Evolutionary conservation across 2,797 vertebrate species (phyloP), one percentile per base, ranked within the genome.

Genomic region (Pseudochromis fuscus): DNA sequence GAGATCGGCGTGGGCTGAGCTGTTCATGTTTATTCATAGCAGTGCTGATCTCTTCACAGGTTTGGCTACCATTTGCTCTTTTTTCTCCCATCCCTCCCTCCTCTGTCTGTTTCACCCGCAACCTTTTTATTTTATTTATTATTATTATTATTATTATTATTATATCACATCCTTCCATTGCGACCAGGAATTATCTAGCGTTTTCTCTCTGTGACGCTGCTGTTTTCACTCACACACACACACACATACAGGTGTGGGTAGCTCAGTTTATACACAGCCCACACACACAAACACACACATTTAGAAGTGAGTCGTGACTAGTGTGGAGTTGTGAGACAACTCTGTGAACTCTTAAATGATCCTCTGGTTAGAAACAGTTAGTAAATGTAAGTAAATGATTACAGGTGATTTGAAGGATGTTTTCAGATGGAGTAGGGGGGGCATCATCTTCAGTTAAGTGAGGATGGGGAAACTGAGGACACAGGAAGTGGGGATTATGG

Each of bases 1-100:
- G 67, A 67, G 49, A 77, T 79, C 35, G 35, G 86, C 82, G 87
- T 90, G 88, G 86, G 90, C 67, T 75, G 84, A 78, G 72, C 60
- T 53, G 65, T 78, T 91, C 88, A 92, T 93, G 88, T 92, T 87
- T 93, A 92, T 91, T 93, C 92, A 92, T 91, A 88, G 86, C 77
- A 13, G 63, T 51, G 81, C 74, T 81, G 87, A 90, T 88, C 86
- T 88, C 77, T 70, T 83, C 79, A 62, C 83, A 85, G 81, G 87
- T 88, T 87, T 76, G 64, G 50, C 70, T 73, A 62, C 75, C 72
- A 59, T 81, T 79, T 82, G 79, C 83, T 86, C 57, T 73, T 23
- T 73, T 23, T 24, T 62, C 52, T 70, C 59, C 59, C 40, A 55
- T 81, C 65, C 55, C n/a, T 67, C 50, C 64, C 45, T 74, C n/a